A percentile compares a stretch with the other conserved stretches of the same genome.
phyloP scores from a whole-genome alignment of 2,888 invertebrate species.

The Scaeva pyrastri region DNA sequence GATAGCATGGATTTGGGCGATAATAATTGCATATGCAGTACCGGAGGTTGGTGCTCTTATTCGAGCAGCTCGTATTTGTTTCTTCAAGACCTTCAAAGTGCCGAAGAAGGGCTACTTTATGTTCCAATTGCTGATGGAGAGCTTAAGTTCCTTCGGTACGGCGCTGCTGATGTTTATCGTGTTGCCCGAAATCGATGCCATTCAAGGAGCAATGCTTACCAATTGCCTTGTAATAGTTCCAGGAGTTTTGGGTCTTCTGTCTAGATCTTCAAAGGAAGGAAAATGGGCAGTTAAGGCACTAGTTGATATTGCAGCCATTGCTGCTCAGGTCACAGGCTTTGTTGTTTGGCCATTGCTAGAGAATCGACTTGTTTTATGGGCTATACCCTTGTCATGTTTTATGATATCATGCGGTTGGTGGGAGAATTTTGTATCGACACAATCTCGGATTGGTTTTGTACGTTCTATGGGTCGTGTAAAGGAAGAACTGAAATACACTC shows the following conservation, averaged over 20 bases:
- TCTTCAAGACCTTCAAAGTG: constrained; percentile 93
- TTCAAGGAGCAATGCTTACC: constrained; percentile 97
- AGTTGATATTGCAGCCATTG: constrained; percentile 93
- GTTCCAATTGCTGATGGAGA: constrained; percentile 92
- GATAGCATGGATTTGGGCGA: constrained; percentile 96
- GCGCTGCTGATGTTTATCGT: constrained; percentile 94
- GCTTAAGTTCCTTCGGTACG: constrained; percentile 94
- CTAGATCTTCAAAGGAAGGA: constrained; percentile 92
- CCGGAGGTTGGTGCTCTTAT: constrained; percentile 95
- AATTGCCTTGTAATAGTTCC: constrained; percentile 98
- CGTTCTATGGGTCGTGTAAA: constrained; percentile 91
- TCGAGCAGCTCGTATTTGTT: constrained; percentile 93
- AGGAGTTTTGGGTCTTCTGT: constrained; percentile 88
- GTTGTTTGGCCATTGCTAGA: constrained; percentile 96
- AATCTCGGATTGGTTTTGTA: constrained; percentile 90
- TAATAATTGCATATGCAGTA: constrained; percentile 93
- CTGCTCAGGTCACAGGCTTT: constrained; percentile 95
- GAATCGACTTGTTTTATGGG: constrained; percentile 90
- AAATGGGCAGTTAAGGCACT: constrained; percentile 91
- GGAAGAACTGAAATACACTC: constrained; percentile 90
- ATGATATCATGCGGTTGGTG: constrained; percentile 98
- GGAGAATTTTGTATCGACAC: constrained; percentile 97
- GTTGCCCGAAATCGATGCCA: constrained; percentile 95
- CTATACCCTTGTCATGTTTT: constrained; percentile 93
- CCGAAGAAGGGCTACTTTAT: constrained; percentile 85